Evolutionary conservation across 2,888 invertebrate species (phyloP).

Genomic region (Autographa gamma): DNA sequence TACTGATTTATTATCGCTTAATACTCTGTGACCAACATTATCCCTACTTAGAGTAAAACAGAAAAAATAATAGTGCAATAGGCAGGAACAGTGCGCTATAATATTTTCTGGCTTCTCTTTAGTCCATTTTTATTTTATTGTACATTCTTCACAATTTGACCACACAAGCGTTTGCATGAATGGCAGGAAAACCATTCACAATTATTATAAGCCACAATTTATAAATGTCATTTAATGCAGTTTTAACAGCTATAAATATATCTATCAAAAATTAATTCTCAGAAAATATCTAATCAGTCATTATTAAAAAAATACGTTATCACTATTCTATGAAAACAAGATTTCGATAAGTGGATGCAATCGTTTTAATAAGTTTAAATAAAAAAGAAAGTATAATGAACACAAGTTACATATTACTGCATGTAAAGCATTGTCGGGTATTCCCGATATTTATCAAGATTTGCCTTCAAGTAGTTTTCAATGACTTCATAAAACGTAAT

Average conservation of each 20-base stretch:
- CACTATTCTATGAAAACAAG: slow-evolving; percentile 2
- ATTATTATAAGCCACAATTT: not conserved
- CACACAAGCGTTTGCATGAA: too few relatives aligned
- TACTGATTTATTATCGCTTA: too few relatives aligned
- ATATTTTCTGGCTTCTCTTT: too few relatives aligned
- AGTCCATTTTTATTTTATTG: too few relatives aligned
- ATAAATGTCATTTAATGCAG: not conserved
- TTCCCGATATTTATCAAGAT: not conserved
- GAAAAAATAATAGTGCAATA: too few relatives aligned
- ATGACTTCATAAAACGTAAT: not conserved
- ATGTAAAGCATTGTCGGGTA: not conserved
- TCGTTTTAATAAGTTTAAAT: not conserved
- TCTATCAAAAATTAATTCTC: not conserved
- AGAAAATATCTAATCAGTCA: slow-evolving; percentile 1
- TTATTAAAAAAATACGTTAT: not conserved
- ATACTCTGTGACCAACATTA: too few relatives aligned
- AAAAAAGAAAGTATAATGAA: not conserved
- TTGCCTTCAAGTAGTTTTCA: not conserved
- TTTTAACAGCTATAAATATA: not conserved
- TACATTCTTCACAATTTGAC: too few relatives aligned
- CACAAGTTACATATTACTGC: not conserved
- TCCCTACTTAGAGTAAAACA: too few relatives aligned
- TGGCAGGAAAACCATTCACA: too few relatives aligned
- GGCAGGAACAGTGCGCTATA: too few relatives aligned
- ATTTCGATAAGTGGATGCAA: slow-evolving; percentile 4